Conservation (phyloP, 2,888 invertebrate species). For the Apodemia hepburni region DNA sequence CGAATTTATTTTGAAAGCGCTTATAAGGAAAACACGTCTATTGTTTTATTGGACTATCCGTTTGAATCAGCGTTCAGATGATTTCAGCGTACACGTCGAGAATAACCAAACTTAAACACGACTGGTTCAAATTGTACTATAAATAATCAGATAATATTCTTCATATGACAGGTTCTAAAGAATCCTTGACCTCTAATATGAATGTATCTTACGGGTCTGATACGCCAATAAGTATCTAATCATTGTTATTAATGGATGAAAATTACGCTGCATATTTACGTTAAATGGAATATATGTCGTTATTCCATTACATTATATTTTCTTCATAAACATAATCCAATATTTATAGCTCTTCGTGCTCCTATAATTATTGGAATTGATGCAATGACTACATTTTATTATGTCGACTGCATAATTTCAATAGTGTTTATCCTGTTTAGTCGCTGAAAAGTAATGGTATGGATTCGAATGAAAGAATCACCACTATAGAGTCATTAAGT, state of each 20-base stretch:
- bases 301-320: neutral
- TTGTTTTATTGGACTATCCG: constrained; percentile 15
- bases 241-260: constrained; percentile 32
- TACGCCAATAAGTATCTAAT: constrained; percentile 28
- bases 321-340: neutral
- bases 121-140: neutral
- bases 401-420: neutral
- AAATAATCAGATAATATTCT: constrained; percentile 18
- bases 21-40: constrained; percentile 25
- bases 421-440: neutral
- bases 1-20: constrained; percentile 26
- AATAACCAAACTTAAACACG: constrained; percentile 1
- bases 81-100: neutral
- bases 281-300: constrained; percentile 1
- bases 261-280: constrained; percentile 22
- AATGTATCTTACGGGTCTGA: constrained; percentile 34
- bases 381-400: neutral
- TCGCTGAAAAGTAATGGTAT: too few species aligned
- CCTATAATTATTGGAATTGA: neutral
- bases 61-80: neutral
- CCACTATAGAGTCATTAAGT: too few species aligned
- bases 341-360: neutral
- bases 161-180: constrained; percentile 33
- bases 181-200: constrained; percentile 50
- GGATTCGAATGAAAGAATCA: too few species aligned